Conservation (phyloP, 2,113 vertebrate species). For the Fregetta grallaria region DNA sequence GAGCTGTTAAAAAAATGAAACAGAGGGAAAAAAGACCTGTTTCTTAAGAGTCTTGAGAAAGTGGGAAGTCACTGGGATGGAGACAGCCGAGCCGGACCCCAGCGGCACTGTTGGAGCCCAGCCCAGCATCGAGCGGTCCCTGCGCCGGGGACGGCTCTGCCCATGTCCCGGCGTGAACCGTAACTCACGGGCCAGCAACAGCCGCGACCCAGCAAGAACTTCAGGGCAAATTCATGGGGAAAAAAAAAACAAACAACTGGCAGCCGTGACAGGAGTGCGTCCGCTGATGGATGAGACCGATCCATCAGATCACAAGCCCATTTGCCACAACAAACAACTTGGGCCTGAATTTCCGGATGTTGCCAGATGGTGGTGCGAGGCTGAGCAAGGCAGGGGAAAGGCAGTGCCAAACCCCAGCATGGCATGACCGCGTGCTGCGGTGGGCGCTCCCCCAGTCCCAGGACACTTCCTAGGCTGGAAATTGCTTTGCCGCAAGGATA, state of each 20-base stretch:
- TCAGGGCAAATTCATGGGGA: background rate
- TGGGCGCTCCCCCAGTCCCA: background rate
- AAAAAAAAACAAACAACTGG: background rate
- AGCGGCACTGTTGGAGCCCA: background rate
- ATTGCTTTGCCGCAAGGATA: background rate
- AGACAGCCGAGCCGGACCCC: rapidly evolving
- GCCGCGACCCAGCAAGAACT: rapidly evolving
- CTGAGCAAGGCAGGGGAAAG: background rate
- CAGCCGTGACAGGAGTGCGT: rapidly evolving
- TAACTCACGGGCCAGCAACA: background rate
- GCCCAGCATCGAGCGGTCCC: background rate
- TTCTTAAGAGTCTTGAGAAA: background rate
- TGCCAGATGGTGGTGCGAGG: background rate
- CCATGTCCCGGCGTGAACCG: rapidly evolving
- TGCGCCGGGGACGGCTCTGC: background rate
- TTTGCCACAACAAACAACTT: background rate
- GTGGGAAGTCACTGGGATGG: background rate
- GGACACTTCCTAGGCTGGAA: background rate
- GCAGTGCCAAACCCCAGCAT: rapidly evolving
- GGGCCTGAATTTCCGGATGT: background rate
- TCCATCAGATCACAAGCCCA: background rate
- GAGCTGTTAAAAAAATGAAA: background rate
- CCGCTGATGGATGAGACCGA: background rate
- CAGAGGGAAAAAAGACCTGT: background rate
- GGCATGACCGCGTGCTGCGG: rapidly evolving